These are phyloP conservation scores for Trichopoda pennipes DNA, from an alignment of 2,888 invertebrate genomes.

Conservation along the genomic window DNA sequence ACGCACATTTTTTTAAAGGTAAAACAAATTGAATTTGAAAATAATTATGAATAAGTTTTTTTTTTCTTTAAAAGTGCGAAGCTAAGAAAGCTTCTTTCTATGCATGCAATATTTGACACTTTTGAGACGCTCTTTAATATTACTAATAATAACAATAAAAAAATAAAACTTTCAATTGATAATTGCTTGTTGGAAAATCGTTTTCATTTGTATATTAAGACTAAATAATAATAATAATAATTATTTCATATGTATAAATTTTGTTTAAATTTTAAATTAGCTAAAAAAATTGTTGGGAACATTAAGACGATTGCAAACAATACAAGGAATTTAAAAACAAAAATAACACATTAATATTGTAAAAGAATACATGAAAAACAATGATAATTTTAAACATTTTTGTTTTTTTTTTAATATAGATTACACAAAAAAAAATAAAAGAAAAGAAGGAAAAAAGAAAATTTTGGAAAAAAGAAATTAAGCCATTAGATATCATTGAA, in stretches of 20 bases:
- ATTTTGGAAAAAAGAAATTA: conserved; percentile 72
- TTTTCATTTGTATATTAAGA: conserved; percentile 58
- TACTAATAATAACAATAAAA: background rate
- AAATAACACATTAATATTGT: conserved; percentile 7
- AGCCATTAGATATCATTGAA: conserved; percentile 81
- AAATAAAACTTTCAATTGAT: conserved; percentile 12
- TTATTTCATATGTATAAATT: conserved; percentile 59
- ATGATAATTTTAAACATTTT: background rate
- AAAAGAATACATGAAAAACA: background rate
- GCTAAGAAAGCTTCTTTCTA: too few species aligned
- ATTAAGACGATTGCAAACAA: conserved; percentile 56
- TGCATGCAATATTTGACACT: too few species aligned
- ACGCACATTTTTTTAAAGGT: too few species aligned
- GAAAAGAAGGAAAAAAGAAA: background rate
- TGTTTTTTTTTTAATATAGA: background rate
- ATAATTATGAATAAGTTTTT: too few species aligned
- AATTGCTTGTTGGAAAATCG: conserved; percentile 48
- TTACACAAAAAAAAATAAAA: conserved; percentile 45
- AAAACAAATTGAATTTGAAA: too few species aligned
- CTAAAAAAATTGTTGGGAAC: conserved; percentile 59
- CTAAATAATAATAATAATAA: conserved; percentile 49
- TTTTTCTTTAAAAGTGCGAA: too few species aligned
- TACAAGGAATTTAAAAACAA: conserved; percentile 28
- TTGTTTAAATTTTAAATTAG: conserved; percentile 48
- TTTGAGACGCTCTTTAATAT: too few species aligned